Evolutionary conservation across 2,113 vertebrate species (phyloP).

Genomic region (Grus americana): DNA sequence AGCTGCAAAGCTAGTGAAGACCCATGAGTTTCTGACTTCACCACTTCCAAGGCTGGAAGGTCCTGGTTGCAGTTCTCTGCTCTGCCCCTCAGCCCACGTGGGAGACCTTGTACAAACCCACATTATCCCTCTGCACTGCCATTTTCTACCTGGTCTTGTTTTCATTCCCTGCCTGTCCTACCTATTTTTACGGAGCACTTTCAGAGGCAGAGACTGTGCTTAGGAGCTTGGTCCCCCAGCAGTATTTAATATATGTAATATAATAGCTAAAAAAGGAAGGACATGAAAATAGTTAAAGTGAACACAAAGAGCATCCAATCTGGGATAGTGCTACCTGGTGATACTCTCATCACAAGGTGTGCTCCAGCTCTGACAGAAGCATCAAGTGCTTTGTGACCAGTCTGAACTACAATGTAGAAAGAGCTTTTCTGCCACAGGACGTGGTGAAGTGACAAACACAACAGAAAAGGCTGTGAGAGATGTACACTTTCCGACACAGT

Average conservation of each 20-base stretch:
- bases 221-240: not conserved
- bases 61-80: not conserved
- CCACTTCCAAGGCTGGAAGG: not conserved
- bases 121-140: not conserved
- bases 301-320: not conserved
- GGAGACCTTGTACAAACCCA: not conserved
- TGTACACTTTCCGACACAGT: accelerated
- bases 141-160: not conserved
- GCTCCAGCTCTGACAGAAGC: not conserved
- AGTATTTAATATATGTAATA: not conserved
- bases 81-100: not conserved
- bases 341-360: not conserved
- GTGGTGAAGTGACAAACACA: not conserved
- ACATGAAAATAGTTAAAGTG: not conserved
- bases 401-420: not conserved
- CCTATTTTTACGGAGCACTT: not conserved
- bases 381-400: not conserved
- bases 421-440: not conserved
- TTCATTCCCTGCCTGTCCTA: not conserved
- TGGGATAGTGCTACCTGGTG: not conserved
- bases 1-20: not conserved
- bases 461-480: not conserved
- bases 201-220: not conserved
- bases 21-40: not conserved
- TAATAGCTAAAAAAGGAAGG: not conserved